A percentile compares a stretch with the other conserved stretches of the same genome.
Conservation (phyloP, 2,797 vertebrate genomes). For the Acridotheres tristis region DNA sequence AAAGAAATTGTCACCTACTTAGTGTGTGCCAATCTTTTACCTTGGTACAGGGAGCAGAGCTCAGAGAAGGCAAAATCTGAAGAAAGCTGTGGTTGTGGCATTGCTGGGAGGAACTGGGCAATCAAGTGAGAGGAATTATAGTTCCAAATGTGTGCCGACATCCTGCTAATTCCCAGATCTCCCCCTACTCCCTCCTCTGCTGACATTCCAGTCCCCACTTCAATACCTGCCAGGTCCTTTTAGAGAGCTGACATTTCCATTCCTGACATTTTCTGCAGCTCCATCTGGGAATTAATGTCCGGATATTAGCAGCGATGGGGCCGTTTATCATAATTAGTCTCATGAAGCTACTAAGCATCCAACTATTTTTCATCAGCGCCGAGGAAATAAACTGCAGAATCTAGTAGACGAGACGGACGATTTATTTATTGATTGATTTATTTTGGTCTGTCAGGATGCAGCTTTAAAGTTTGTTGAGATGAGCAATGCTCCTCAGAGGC, state of each 20-base stretch:
- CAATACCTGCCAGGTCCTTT: conserved; percentile 71
- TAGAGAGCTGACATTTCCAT: conserved; percentile 74
- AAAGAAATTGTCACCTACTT: not conserved
- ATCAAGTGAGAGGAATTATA: conserved; percentile 28
- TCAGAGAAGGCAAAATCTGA: not conserved
- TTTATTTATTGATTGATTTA: conserved; percentile 73
- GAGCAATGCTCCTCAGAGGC: conserved; percentile 38
- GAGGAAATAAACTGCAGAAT: conserved; percentile 71
- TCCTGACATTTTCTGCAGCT: conserved; percentile 73
- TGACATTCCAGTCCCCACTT: conserved; percentile 57
- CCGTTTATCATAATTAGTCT: conserved; percentile 76
- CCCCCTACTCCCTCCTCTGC: conserved; percentile 40
- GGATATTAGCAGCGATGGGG: conserved; percentile 72
- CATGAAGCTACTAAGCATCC: conserved; percentile 72
- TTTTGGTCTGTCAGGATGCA: conserved; percentile 65
- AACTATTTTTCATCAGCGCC: conserved; percentile 61
- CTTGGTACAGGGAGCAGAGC: not conserved
- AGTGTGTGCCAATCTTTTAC: not conserved
- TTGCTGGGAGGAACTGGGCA: not conserved
- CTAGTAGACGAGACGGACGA: conserved; percentile 46
- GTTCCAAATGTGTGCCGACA: conserved; percentile 21
- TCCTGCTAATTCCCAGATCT: conserved; percentile 34
- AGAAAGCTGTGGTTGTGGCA: not conserved
- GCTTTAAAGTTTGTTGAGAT: conserved; percentile 48
- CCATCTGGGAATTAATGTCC: conserved; percentile 75